phyloP scores from a whole-genome alignment of 2,113 vertebrate species.

The Glaucomys volans region DNA sequence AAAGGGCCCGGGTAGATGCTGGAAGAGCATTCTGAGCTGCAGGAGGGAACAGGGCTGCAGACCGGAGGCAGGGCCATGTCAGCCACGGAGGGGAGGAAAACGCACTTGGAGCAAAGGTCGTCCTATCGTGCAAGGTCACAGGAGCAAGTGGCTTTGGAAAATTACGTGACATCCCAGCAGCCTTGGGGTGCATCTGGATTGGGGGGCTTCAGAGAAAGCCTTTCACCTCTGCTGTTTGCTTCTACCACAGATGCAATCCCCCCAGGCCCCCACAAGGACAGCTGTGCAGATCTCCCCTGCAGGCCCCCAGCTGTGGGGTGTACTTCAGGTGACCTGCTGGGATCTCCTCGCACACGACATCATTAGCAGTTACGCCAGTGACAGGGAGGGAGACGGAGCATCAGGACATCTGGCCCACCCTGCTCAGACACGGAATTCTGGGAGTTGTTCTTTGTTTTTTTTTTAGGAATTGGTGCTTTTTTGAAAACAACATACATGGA shows the following conservation, averaged over 20 bases:
- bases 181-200: background rate
- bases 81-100: background rate
- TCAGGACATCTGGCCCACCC: background rate
- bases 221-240: background rate
- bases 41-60: background rate
- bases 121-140: background rate
- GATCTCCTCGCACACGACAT: background rate
- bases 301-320: background rate
- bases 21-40: background rate
- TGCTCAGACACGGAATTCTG: background rate
- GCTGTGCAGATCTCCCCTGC: background rate
- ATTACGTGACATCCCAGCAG: background rate
- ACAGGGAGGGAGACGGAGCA: background rate
- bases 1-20: background rate
- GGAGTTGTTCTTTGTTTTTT: background rate
- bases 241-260: background rate
- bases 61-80: background rate
- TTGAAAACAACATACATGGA: background rate
- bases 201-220: background rate
- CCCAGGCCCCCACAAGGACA: background rate
- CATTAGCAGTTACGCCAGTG: accelerated
- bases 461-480: background rate
- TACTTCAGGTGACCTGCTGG: background rate
- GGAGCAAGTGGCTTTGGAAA: background rate
- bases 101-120: background rate